Evolutionary conservation across 2,797 vertebrate species (phyloP).

Genomic region (Trachurus trachurus): DNA sequence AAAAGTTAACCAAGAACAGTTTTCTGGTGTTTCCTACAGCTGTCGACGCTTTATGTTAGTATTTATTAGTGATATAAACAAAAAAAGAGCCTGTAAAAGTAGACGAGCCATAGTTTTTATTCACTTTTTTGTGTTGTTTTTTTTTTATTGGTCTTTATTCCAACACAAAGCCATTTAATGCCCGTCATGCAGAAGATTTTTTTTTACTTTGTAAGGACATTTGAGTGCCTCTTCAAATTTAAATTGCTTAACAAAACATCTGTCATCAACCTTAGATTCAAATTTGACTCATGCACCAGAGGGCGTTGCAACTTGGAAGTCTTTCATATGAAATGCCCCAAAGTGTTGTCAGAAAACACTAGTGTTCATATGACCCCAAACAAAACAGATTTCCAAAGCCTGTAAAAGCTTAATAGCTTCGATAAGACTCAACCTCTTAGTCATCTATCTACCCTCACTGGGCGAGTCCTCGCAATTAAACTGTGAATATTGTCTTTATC

Average conservation of each 20-base stretch:
- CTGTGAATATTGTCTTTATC: conserved; percentile 12
- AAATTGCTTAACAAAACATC: no score
- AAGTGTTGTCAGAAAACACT: not conserved
- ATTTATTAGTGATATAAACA: not conserved
- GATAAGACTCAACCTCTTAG: no score
- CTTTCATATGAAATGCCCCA: not conserved
- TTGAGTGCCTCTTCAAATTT: not conserved
- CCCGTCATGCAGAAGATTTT: no score
- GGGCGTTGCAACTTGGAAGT: not conserved
- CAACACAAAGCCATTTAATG: no score
- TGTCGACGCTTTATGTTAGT: not conserved
- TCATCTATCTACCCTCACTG: not conserved
- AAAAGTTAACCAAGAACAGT: not conserved
- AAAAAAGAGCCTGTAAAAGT: no score
- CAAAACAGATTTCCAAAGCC: not conserved
- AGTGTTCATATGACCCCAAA: not conserved
- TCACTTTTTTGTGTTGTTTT: no score
- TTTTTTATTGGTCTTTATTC: no score
- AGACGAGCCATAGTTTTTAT: no score
- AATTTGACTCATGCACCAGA: no score
- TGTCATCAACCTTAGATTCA: no score
- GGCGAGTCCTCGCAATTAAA: not conserved
- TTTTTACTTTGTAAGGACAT: not conserved
- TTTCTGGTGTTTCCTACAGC: not conserved
- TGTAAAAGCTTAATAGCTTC: not conserved